A percentile compares a stretch with the other conserved stretches of the same genome.
Evolutionary conservation across 2,113 vertebrate genomes (phyloP).

Genomic region (Cryptotis parvus): DNA sequence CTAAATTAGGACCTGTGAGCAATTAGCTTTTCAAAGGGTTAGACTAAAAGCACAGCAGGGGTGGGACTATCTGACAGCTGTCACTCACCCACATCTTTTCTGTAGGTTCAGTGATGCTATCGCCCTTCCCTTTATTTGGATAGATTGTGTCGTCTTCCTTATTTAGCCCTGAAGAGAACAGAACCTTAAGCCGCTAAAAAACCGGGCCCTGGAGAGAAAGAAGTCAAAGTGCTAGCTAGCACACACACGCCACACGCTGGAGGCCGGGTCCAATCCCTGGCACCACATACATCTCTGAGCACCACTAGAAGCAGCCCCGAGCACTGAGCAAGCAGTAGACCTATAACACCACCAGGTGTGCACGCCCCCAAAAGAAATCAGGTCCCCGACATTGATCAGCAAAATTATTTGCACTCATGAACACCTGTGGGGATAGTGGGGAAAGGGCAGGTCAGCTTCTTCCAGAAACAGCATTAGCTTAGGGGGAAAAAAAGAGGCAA

Average conservation of each 20-base stretch:
- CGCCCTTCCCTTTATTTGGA: slow-evolving; percentile 1
- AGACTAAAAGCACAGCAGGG: not conserved
- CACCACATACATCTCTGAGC: too few species aligned
- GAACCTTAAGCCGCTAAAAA: slow-evolving; percentile 15
- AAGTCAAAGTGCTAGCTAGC: too few species aligned
- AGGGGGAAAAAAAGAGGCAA: not conserved
- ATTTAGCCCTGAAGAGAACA: not conserved
- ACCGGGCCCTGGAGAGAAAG: not conserved
- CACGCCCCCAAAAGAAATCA: not conserved
- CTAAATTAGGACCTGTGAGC: slow-evolving; percentile 37
- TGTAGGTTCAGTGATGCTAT: not conserved
- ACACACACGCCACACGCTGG: too few species aligned
- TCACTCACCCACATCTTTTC: slow-evolving; percentile 4
- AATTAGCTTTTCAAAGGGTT: slow-evolving; percentile 50
- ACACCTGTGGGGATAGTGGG: slow-evolving; percentile 31
- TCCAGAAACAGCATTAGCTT: not conserved
- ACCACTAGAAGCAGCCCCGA: too few species aligned
- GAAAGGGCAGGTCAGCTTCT: not conserved
- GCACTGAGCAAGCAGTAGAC: too few species aligned
- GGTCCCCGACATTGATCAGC: not conserved
- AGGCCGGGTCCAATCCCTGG: too few species aligned
- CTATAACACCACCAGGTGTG: too few species aligned
- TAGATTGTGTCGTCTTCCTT: slow-evolving; percentile 33
- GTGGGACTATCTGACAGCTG: slow-evolving; percentile 54
- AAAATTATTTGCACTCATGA: not conserved